Conservation (phyloP, 2,888 invertebrate species). For the Patella ulyssiponensis region DNA sequence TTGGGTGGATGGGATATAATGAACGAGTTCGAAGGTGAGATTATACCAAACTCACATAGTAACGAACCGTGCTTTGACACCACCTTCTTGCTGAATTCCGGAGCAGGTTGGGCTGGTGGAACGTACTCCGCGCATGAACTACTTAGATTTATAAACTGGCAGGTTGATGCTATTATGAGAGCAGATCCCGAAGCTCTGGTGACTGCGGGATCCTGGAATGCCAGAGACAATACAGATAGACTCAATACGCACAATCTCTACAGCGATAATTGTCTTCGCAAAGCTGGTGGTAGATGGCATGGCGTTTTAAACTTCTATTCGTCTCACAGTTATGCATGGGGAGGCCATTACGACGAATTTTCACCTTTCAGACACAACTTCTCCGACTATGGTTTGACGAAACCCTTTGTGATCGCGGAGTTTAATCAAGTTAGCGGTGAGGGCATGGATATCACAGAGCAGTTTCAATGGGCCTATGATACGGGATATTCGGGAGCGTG, state of each 20-base stretch:
- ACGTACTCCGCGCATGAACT: slow-evolving; percentile 49
- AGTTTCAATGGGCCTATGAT: slow-evolving; percentile 32
- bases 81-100: slow-evolving; percentile 42
- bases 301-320: slow-evolving; percentile 49
- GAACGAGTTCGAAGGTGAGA: slow-evolving; percentile 61
- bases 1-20: slow-evolving; percentile 65
- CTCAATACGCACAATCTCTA: slow-evolving; percentile 45
- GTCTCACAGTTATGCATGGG: slow-evolving; percentile 47
- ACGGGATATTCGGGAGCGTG: slow-evolving; percentile 37
- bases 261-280: slow-evolving; percentile 45
- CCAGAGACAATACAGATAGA: slow-evolving; percentile 40
- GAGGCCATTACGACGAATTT: slow-evolving; percentile 33
- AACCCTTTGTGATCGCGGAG: slow-evolving; percentile 37
- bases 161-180: slow-evolving; percentile 45
- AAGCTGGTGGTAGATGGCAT: slow-evolving; percentile 42
- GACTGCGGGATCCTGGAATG: slow-evolving; percentile 49
- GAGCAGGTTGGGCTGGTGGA: slow-evolving; percentile 59
- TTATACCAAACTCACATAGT: slow-evolving; percentile 41
- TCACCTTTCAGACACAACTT: slow-evolving; percentile 39
- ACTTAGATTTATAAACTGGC: slow-evolving; percentile 56
- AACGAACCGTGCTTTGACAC: slow-evolving; percentile 56
- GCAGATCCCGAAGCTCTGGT: slow-evolving; percentile 45
- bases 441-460: slow-evolving; percentile 29
- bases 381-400: slow-evolving; percentile 27
- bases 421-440: slow-evolving; percentile 32